Evolutionary conservation across 2,113 vertebrate genomes (phyloP), one percentile per base, ranked within the genome.

Genomic region (Toxotes jaculatrix): DNA sequence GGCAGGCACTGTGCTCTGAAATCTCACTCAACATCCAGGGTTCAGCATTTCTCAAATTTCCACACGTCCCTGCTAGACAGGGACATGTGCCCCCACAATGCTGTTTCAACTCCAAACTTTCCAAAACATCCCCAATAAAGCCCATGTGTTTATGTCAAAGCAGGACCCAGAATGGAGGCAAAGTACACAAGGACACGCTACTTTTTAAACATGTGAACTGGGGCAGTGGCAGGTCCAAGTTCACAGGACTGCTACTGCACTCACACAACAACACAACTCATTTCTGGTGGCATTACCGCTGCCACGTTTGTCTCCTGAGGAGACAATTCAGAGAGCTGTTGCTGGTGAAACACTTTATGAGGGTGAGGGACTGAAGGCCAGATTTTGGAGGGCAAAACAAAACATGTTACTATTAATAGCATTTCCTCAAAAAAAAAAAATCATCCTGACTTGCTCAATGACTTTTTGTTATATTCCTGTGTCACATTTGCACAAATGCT

Each of bases 101-200:
- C 4, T 61, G 56, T 80, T 82, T 77, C 32, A 45, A 62, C 38
- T 77, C 38, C 51, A 85, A 79, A 88, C 83, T 83, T 79, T 70
- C 45, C 56, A 61, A 80, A 82, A 86, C 77, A 76, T 66, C 45
- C 4, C 12, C 62, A 61, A 31, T 32, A 43, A 31, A 82, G 7
- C 80, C 19, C 17, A 17, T 19, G 13, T 80, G 84, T 79, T 84
- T 80, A 64, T 77, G 64, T 87, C 61, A 80, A 80, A 90, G 84
- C 83, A 77, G 64, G 21, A 47, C 3, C n/a, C 4, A 62, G 11
- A 59, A 69, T 45, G 59, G 67, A 85, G 84, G 53, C 80, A 88
- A 86, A 88, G 81, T 63, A 72, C 69, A 84, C 12, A 56, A 12
- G 47, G 13, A 43, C 42, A 57, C 32, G 7, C n/a, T 14, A 23